These are phyloP conservation scores for Philereme transversata DNA, from an alignment of 2,888 invertebrate species.

Conservation along the genomic window DNA sequence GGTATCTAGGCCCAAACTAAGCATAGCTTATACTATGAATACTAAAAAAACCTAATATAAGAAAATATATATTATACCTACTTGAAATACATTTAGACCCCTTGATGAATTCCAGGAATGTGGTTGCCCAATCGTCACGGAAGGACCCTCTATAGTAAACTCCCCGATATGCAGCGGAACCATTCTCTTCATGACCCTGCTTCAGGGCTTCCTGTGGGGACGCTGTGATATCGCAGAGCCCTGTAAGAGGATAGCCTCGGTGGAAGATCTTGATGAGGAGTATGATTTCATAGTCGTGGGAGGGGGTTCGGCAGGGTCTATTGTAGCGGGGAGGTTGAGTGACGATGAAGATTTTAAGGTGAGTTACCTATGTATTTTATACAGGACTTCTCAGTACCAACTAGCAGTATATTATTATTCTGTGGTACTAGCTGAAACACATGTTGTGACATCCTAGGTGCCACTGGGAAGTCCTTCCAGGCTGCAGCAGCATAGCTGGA, in stretches of 20 bases:
- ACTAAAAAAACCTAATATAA: too few relatives aligned
- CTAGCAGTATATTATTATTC: too few relatives aligned
- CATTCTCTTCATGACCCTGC: slow-evolving; percentile 84
- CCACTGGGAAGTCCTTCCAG: too few relatives aligned
- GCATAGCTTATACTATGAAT: too few relatives aligned
- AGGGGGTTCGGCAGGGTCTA: slow-evolving; percentile 85
- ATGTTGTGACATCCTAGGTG: too few relatives aligned
- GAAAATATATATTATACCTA: too few relatives aligned
- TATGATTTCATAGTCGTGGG: slow-evolving; percentile 88
- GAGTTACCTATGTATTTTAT: not conserved
- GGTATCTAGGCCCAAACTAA: too few relatives aligned
- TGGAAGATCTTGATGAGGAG: slow-evolving; percentile 54
- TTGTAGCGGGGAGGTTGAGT: slow-evolving; percentile 84
- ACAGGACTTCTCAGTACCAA: too few relatives aligned
- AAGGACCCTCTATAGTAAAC: slow-evolving; percentile 77
- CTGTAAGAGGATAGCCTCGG: slow-evolving; percentile 79
- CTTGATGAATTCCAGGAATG: slow-evolving; percentile 54
- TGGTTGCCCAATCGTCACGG: slow-evolving; percentile 73
- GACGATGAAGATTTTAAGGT: slow-evolving; percentile 61
- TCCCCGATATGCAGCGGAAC: slow-evolving; percentile 80
- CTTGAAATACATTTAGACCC: too few relatives aligned
- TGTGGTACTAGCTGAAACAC: too few relatives aligned
- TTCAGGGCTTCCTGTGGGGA: slow-evolving; percentile 83
- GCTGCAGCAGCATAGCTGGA: too few relatives aligned
- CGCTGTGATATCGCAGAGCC: slow-evolving; percentile 78